Evolutionary conservation across 1,140 invertebrate species (phyloP).

Genomic region (Tetramorium alpestre): DNA sequence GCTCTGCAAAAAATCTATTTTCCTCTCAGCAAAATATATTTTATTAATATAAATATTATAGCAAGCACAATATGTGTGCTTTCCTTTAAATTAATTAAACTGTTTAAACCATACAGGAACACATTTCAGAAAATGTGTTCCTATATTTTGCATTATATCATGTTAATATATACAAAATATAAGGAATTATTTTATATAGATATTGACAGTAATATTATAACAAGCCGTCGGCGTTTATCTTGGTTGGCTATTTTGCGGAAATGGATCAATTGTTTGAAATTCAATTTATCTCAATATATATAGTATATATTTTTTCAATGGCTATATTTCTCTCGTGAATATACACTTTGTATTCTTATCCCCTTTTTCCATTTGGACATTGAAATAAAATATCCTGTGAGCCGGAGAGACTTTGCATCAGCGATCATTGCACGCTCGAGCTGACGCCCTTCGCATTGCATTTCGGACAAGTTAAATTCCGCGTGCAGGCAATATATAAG

Average conservation of each 20-base stretch:
- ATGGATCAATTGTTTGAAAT: slow-evolving; percentile 6
- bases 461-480: slow-evolving; percentile 64
- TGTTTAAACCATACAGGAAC: background rate
- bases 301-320: slow-evolving; percentile 29
- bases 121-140: background rate
- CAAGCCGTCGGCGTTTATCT: background rate
- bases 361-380: slow-evolving; percentile 29
- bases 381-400: slow-evolving; percentile 68
- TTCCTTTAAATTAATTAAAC: background rate
- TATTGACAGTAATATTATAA: background rate
- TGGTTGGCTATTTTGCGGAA: background rate
- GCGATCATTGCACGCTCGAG: slow-evolving; percentile 65
- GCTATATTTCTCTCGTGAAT: background rate
- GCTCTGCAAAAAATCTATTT: background rate
- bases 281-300: slow-evolving; percentile 19
- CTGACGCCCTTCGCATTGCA: slow-evolving; percentile 27
- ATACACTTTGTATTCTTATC: slow-evolving; percentile 37
- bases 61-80: background rate
- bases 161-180: background rate
- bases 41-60: slow-evolving; percentile 1
- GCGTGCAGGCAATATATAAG: slow-evolving; percentile 65
- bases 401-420: slow-evolving; percentile 64
- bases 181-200: background rate
- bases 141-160: background rate
- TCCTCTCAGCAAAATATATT: background rate